A percentile compares a stretch with the other conserved stretches of the same genome.
phyloP scores from a whole-genome alignment of 2,888 invertebrate species.

The Cryptophagus acutangulus region DNA sequence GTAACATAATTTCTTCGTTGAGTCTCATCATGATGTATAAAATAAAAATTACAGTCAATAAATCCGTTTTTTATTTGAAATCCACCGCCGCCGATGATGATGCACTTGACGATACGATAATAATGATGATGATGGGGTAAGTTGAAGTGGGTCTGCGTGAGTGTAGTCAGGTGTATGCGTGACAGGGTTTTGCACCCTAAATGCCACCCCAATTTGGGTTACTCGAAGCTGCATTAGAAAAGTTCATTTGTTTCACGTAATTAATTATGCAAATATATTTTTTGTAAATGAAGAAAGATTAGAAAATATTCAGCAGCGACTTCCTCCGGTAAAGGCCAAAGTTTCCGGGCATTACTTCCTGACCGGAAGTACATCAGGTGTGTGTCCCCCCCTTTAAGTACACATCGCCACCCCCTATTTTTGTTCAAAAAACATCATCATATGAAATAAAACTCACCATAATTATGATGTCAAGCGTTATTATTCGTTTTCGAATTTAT shows the following conservation, averaged over 20 bases:
- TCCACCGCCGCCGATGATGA: slow-evolving; percentile 2
- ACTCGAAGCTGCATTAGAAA: neutral
- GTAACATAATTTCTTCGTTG: slow-evolving; percentile 32
- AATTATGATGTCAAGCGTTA: slow-evolving; percentile 27
- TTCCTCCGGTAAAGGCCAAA: slow-evolving; percentile 31
- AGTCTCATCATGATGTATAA: slow-evolving; percentile 38
- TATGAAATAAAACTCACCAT: slow-evolving; percentile 25
- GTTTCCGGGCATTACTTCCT: slow-evolving; percentile 40
- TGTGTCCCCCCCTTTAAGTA: slow-evolving; percentile 42
- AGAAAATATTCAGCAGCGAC: slow-evolving; percentile 6
- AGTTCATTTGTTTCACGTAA: neutral
- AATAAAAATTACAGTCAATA: slow-evolving; percentile 39
- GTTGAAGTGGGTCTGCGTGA: slow-evolving; percentile 10
- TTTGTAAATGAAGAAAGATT: neutral
- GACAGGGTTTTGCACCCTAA: slow-evolving; percentile 21
- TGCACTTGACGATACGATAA: slow-evolving; percentile 4
- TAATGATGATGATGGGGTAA: neutral
- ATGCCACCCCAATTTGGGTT: slow-evolving; percentile 13
- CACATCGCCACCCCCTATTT: slow-evolving; percentile 36
- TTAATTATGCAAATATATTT: neutral
- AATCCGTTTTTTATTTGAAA: slow-evolving; percentile 24
- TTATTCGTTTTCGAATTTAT: slow-evolving; percentile 12
- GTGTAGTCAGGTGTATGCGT: slow-evolving; percentile 28
- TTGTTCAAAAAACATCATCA: slow-evolving; percentile 20
- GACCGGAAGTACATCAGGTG: slow-evolving; percentile 42